phyloP scores from a whole-genome alignment of 2,113 vertebrate genomes.

The Chascanopsetta lugubris region DNA sequence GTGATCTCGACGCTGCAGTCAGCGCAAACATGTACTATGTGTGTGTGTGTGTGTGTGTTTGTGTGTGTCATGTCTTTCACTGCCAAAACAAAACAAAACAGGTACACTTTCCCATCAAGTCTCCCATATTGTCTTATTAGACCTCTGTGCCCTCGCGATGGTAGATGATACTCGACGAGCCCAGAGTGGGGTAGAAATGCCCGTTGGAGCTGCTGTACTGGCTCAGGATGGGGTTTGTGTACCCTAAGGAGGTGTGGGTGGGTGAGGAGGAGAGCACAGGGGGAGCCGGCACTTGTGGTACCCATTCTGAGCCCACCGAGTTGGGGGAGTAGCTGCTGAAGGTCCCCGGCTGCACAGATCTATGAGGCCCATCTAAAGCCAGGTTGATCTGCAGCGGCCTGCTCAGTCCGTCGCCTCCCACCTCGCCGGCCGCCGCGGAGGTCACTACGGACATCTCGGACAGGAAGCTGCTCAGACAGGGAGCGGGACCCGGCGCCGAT shows the following conservation, averaged over 20 bases:
- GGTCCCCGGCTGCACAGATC: constrained; percentile 83
- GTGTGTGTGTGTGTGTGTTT: constrained; percentile 32
- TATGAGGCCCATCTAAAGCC: constrained; percentile 83
- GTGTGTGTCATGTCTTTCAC: constrained; percentile 9
- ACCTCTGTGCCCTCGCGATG: constrained; percentile 93
- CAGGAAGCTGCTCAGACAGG: constrained; percentile 91
- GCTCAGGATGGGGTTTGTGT: constrained; percentile 86
- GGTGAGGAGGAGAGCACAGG: constrained; percentile 81
- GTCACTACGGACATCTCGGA: constrained; percentile 93
- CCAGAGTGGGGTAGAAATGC: constrained; percentile 89
- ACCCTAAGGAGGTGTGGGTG: constrained; percentile 83
- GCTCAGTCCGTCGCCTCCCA: constrained; percentile 82
- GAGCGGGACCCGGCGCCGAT: constrained; percentile 72
- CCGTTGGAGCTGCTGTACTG: constrained; percentile 87
- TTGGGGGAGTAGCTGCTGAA: constrained; percentile 88
- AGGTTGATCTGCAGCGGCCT: constrained; percentile 83
- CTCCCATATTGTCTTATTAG: constrained; percentile 66
- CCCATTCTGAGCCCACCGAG: constrained; percentile 81
- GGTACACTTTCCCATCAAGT: constrained; percentile 32
- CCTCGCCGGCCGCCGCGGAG: constrained; percentile 59
- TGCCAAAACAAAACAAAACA: constrained; percentile 24
- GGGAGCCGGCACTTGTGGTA: constrained; percentile 83
- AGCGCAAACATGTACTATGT: constrained; percentile 58
- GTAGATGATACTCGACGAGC: constrained; percentile 83
- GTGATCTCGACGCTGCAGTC: constrained; percentile 65